These are phyloP conservation scores for Rhingia campestris DNA, from an alignment of 2,888 invertebrate species.

Conservation along the genomic window DNA sequence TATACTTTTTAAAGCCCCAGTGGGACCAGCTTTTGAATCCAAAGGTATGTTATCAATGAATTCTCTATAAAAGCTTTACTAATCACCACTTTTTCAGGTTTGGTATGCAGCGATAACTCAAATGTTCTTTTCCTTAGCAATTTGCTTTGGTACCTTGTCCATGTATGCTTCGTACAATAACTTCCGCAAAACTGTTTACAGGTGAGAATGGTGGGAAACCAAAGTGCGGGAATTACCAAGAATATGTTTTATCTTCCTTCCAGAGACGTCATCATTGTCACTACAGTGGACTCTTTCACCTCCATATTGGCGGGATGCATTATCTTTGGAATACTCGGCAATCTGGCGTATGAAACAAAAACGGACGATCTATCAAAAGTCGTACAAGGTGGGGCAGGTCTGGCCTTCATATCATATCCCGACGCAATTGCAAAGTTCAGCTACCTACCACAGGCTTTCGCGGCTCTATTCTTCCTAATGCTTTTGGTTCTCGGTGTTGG, in stretches of 20 bases:
- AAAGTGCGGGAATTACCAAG: neutral
- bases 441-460: conserved; percentile 84
- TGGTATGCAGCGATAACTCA: conserved; percentile 87
- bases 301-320: conserved; percentile 92
- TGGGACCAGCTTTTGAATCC: conserved; percentile 84
- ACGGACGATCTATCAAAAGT: conserved; percentile 86
- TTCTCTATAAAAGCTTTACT: neutral
- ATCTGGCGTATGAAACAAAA: conserved; percentile 87
- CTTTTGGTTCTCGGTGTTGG: conserved; percentile 84
- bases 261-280: conserved; percentile 92
- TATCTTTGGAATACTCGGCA: conserved; percentile 92
- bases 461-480: conserved; percentile 85
- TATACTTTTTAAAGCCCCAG: conserved; percentile 86
- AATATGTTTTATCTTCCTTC: neutral
- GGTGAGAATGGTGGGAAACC: conserved; percentile 78
- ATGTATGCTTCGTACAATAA: conserved; percentile 86
- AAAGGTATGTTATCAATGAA: conserved; percentile 71
- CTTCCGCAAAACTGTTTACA: conserved; percentile 85
- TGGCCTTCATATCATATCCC: conserved; percentile 91
- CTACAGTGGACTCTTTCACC: conserved; percentile 91
- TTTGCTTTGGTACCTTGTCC: conserved; percentile 86
- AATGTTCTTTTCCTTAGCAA: conserved; percentile 86
- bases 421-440: conserved; percentile 85
- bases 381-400: conserved; percentile 89
- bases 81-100: conserved; percentile 80